phyloP scores from a whole-genome alignment of 2,797 vertebrate genomes.

The Lutjanus argentimaculatus region DNA sequence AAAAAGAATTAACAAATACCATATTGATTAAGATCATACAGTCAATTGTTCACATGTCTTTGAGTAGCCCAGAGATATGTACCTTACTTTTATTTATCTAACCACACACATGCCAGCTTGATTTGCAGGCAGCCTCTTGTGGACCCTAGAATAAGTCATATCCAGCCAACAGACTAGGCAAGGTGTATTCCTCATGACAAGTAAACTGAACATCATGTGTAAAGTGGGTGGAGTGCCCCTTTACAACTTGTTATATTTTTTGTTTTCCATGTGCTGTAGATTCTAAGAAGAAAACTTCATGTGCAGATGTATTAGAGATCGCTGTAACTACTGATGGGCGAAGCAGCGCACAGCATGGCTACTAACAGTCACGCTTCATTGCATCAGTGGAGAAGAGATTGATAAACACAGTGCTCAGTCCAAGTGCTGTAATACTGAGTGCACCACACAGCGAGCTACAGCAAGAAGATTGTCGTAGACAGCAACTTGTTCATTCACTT shows the following conservation, averaged over 20 bases:
- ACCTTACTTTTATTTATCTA: too few species aligned
- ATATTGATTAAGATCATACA: too few species aligned
- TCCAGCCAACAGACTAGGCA: too few species aligned
- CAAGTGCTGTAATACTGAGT: slow-evolving; percentile 14
- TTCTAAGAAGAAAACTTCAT: not conserved
- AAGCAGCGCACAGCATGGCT: slow-evolving; percentile 29
- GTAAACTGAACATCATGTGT: not conserved
- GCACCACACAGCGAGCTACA: slow-evolving; percentile 7
- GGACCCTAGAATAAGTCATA: too few species aligned
- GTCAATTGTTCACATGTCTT: too few species aligned
- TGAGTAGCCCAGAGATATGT: too few species aligned
- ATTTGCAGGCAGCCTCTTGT: too few species aligned
- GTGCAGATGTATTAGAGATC: slow-evolving; percentile 9
- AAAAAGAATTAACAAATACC: too few species aligned
- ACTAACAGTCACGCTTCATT: slow-evolving; percentile 30
- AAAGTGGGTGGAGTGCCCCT: not conserved
- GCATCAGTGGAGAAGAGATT: slow-evolving; percentile 43
- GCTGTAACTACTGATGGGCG: slow-evolving; percentile 4
- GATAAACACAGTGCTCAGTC: slow-evolving; percentile 24
- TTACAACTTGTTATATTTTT: not conserved
- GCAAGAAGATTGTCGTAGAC: slow-evolving; percentile 16
- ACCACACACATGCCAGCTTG: too few species aligned
- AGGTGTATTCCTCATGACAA: not conserved
- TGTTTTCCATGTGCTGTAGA: not conserved
- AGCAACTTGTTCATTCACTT: slow-evolving; percentile 21